These are phyloP conservation scores for Ostrea denselamellosa DNA, from an alignment of 1,140 invertebrate species.

Conservation along the genomic window DNA sequence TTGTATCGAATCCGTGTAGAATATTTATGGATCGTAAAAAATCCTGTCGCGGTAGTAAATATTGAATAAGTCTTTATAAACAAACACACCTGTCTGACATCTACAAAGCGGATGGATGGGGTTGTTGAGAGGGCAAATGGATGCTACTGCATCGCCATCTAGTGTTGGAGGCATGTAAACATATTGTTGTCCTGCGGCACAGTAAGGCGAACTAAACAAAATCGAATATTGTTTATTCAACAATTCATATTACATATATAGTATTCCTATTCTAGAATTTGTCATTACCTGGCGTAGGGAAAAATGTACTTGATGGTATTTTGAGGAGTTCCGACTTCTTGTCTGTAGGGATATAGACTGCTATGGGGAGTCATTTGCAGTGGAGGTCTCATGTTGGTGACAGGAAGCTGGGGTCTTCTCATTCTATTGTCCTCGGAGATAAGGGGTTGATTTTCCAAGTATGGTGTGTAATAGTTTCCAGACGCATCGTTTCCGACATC, in stretches of 20 bases:
- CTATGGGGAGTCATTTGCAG: neutral
- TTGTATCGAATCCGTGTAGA: neutral
- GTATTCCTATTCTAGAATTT: neutral
- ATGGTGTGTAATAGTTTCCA: neutral
- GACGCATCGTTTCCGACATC: neutral
- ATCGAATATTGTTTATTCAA: neutral
- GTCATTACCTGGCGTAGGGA: neutral
- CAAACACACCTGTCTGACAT: neutral
- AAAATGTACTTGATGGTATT: constrained; percentile 2
- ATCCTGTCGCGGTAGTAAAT: neutral
- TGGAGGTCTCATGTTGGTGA: neutral
- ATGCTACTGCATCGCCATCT: constrained; percentile 9
- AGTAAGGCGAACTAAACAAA: neutral
- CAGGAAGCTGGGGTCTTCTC: neutral
- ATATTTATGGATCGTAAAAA: neutral
- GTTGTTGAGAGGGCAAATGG: constrained; percentile 24
- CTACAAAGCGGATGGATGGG: neutral
- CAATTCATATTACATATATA: neutral
- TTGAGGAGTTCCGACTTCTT: neutral
- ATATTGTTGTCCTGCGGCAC: neutral
- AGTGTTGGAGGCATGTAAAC: neutral
- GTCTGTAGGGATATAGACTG: neutral
- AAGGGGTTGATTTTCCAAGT: neutral
- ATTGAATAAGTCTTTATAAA: neutral
- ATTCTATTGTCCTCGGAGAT: neutral